These are phyloP conservation scores for Aphidius gifuensis DNA, from an alignment of 1,140 invertebrate species.

Conservation along the genomic window DNA sequence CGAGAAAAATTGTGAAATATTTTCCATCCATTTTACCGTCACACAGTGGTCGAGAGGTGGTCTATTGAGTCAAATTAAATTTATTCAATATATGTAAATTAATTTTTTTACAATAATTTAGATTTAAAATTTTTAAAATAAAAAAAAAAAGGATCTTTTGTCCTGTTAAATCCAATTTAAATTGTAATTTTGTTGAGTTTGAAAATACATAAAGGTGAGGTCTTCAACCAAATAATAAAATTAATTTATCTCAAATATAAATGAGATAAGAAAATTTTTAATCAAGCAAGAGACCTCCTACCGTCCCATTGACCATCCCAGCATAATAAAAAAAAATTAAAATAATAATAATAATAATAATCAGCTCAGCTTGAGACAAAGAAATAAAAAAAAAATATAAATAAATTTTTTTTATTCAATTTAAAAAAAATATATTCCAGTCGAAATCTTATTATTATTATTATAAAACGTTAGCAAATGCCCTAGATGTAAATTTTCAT, in stretches of 20 bases:
- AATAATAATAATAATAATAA: slow-evolving; percentile 2
- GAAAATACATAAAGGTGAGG: no score
- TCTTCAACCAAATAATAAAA: slow-evolving; percentile 4
- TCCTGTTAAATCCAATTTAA: no score
- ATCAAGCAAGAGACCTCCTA: slow-evolving; percentile 14
- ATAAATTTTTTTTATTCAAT: slow-evolving; percentile 7
- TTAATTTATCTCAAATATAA: no score
- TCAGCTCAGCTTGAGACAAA: slow-evolving; percentile 16
- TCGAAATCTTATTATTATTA: slow-evolving; percentile 5
- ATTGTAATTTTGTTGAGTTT: no score
- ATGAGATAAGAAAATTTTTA: no score
- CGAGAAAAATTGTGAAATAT: slow-evolving; percentile 7
- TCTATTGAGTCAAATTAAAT: no score
- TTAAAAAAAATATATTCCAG: slow-evolving; percentile 1
- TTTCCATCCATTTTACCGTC: slow-evolving; percentile 20
- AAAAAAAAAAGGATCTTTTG: no score
- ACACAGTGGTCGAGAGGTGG: slow-evolving; percentile 22
- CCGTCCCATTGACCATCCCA: slow-evolving; percentile 23
- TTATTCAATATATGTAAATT: no score
- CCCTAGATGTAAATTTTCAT: slow-evolving; percentile 20
- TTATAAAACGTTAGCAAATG: slow-evolving; percentile 3
- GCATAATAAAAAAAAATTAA: slow-evolving; percentile 10
- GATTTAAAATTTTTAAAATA: no score
- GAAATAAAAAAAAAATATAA: slow-evolving; percentile 7
- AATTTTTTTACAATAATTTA: no score